Evolutionary conservation across 2,113 vertebrate genomes (phyloP).

Genomic region (Hippolais icterina): DNA sequence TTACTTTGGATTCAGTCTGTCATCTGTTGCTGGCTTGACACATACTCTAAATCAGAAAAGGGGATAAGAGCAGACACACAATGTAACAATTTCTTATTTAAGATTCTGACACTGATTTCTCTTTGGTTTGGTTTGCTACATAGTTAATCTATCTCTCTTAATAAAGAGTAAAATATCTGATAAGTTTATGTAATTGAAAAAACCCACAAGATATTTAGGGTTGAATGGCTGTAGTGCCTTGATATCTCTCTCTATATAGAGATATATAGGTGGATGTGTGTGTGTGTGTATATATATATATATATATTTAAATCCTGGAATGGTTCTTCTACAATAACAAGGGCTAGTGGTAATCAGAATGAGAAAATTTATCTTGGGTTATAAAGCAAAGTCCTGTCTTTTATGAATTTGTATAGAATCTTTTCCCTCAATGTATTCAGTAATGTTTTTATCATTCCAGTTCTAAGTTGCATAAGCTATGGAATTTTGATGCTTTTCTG

Average conservation of each 20-base stretch:
- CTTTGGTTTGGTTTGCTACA: background rate
- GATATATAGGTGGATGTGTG: background rate
- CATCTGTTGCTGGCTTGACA: background rate
- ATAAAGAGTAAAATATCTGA: background rate
- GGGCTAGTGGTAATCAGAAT: background rate
- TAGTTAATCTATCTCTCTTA: background rate
- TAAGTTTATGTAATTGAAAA: background rate
- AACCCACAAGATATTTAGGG: background rate
- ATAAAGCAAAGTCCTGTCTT: background rate
- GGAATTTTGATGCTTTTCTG: background rate
- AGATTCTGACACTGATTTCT: background rate
- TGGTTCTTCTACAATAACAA: background rate
- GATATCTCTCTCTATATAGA: background rate
- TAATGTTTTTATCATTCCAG: background rate
- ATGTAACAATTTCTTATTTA: background rate
- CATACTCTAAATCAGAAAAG: background rate
- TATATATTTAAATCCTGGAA: background rate
- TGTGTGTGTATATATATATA: rapidly evolving
- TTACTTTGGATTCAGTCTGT: background rate
- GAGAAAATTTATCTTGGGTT: background rate
- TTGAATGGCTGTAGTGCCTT: background rate
- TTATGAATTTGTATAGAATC: background rate
- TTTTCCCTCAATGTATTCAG: background rate
- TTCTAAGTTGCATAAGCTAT: background rate
- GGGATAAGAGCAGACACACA: background rate